These are phyloP conservation scores for Brachypterus glaber DNA, from an alignment of 2,888 invertebrate genomes.

Conservation along the genomic window DNA sequence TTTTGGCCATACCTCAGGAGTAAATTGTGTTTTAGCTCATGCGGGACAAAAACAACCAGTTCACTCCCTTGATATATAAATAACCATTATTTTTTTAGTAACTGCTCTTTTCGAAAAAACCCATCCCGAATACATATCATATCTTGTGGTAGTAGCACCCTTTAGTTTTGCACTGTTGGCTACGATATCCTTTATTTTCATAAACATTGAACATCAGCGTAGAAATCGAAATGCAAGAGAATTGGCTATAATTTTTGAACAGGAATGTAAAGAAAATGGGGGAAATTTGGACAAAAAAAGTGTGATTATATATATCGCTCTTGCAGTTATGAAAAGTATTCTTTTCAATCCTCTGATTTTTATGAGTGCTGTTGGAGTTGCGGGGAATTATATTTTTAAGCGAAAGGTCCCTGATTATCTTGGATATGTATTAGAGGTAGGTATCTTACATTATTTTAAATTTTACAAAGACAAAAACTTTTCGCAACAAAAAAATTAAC, in stretches of 20 bases:
- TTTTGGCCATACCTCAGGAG: too few species aligned
- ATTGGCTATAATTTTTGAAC: conserved; percentile 26
- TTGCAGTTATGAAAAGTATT: conserved; percentile 55
- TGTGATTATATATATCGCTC: conserved; percentile 33
- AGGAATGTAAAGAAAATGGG: conserved; percentile 19
- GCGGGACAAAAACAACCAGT: too few species aligned
- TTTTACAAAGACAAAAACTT: too few species aligned
- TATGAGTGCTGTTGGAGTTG: conserved; percentile 86
- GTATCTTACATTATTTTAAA: too few species aligned
- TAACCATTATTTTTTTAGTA: conserved; percentile 59
- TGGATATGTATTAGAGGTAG: conserved; percentile 64
- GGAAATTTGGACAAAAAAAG: conserved; percentile 29
- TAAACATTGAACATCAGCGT: conserved; percentile 61
- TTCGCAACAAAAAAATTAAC: too few species aligned
- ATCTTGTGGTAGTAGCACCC: conserved; percentile 88
- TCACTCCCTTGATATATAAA: too few species aligned
- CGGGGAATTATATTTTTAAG: conserved; percentile 72
- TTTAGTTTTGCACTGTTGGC: conserved; percentile 87
- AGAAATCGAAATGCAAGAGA: conserved; percentile 37
- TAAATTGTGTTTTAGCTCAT: too few species aligned
- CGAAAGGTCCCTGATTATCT: conserved; percentile 70
- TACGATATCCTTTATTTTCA: conserved; percentile 79
- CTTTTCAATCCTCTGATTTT: conserved; percentile 80
- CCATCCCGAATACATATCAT: conserved; percentile 84
- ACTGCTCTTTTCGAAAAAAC: conserved; percentile 72